Evolutionary conservation across 2,888 invertebrate species (phyloP).

Genomic region (Aelia acuminata): DNA sequence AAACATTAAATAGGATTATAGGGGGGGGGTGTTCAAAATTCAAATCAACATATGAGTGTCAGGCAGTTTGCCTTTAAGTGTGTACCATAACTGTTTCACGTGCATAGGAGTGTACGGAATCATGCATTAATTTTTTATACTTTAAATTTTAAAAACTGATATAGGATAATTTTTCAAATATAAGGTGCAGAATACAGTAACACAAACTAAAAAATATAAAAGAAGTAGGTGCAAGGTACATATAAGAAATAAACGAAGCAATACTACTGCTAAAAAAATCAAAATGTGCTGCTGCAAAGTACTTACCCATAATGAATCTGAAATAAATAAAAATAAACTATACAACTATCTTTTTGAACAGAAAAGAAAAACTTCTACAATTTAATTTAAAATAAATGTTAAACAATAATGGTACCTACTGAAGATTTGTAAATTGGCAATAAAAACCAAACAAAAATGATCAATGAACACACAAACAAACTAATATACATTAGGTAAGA

Average conservation of each 20-base stretch:
- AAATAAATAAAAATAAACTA: conserved; percentile 62
- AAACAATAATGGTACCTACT: conserved; percentile 54
- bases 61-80: background rate
- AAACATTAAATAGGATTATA: too few relatives aligned
- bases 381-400: conserved; percentile 59
- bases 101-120: background rate
- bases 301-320: conserved; percentile 65
- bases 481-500: background rate
- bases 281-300: conserved; percentile 57
- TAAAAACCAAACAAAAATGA: conserved; percentile 8
- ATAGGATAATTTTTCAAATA: background rate
- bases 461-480: background rate
- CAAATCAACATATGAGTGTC: background rate
- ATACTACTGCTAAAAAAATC: conserved; percentile 54
- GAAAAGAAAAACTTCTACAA: conserved; percentile 51
- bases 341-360: conserved; percentile 41
- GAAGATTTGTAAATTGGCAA: conserved; percentile 4
- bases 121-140: background rate
- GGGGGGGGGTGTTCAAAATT: too few relatives aligned
- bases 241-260: conserved; percentile 59
- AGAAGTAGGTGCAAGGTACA: conserved; percentile 59
- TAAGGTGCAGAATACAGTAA: conserved; percentile 51
- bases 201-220: conserved; percentile 36
- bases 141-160: background rate
- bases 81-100: conserved; percentile 1